Conservation (phyloP, 2,113 vertebrate genomes). For the Arizona elegans region DNA sequence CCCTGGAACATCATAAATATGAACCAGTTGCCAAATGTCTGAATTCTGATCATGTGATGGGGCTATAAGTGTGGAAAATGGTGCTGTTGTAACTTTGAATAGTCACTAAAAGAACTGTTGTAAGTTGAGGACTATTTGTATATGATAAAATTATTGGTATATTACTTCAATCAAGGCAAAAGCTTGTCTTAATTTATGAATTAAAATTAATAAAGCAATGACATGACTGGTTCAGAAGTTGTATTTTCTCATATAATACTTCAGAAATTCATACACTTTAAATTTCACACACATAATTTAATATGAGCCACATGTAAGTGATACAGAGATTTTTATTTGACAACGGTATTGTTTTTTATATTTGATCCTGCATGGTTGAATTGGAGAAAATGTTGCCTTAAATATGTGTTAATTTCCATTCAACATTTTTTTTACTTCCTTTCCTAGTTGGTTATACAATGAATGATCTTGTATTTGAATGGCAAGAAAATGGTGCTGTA, state of each 20-base stretch:
- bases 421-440: slow-evolving; percentile 15
- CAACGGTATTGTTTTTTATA: neutral
- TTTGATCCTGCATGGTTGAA: neutral
- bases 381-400: neutral
- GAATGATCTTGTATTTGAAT: slow-evolving; percentile 99
- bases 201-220: neutral
- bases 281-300: neutral
- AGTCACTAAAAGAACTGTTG: neutral
- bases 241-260: neutral
- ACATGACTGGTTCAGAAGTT: neutral
- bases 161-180: neutral
- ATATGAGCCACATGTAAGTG: neutral
- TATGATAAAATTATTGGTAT: neutral
- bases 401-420: neutral
- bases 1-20: neutral
- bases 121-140: neutral
- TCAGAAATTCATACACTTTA: neutral
- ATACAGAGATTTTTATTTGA: neutral
- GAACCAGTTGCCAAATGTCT: neutral
- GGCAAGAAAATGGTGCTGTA: slow-evolving; percentile 94
- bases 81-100: neutral
- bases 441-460: slow-evolving; percentile 94
- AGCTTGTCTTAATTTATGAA: neutral
- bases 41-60: neutral
- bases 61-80: neutral